Conservation (phyloP, 2,797 vertebrate genomes). For the Rhyacichthys aspro region DNA sequence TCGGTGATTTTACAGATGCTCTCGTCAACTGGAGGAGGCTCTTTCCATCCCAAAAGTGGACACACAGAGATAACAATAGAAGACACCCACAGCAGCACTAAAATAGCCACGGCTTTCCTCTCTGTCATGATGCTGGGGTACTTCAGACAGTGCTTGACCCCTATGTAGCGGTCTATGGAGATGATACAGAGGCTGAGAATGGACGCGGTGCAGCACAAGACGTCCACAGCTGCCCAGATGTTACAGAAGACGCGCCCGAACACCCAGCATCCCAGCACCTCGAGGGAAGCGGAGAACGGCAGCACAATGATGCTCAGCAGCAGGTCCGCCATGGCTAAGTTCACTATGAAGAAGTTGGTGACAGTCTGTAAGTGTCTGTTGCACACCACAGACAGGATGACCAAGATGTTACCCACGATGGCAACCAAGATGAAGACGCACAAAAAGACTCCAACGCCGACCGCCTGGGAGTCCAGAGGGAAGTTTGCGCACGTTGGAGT, state of each 20-base stretch:
- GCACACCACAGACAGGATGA: slow-evolving; percentile 95
- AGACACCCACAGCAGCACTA: slow-evolving; percentile 90
- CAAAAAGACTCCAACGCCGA: slow-evolving; percentile 89
- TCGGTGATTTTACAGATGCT: slow-evolving; percentile 94
- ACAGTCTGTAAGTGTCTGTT: slow-evolving; percentile 94
- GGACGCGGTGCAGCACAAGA: slow-evolving; percentile 97
- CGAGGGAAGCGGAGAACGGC: slow-evolving; percentile 95
- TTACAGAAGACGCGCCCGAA: slow-evolving; percentile 97
- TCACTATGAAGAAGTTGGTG: slow-evolving; percentile 98
- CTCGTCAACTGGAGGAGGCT: slow-evolving; percentile 89
- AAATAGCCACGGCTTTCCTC: slow-evolving; percentile 87
- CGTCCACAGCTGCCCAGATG: slow-evolving; percentile 99
- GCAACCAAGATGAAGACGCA: slow-evolving; percentile 90
- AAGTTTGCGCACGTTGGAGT: slow-evolving; percentile 77
- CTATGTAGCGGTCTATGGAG: slow-evolving; percentile 96
- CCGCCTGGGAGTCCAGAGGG: slow-evolving; percentile 82
- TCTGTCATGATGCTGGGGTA: slow-evolving; percentile 99
- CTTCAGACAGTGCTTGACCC: slow-evolving; percentile 94
- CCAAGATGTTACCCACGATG: slow-evolving; percentile 94
- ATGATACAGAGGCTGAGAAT: slow-evolving; percentile 98
- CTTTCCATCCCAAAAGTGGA: slow-evolving; percentile 97
- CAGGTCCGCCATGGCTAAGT: slow-evolving; percentile 95
- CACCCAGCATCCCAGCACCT: slow-evolving; percentile 95
- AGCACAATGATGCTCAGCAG: slow-evolving; percentile 91
- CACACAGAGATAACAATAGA: slow-evolving; percentile 96